These are phyloP conservation scores for Dione juno DNA, from an alignment of 2,888 invertebrate genomes.

Conservation along the genomic window DNA sequence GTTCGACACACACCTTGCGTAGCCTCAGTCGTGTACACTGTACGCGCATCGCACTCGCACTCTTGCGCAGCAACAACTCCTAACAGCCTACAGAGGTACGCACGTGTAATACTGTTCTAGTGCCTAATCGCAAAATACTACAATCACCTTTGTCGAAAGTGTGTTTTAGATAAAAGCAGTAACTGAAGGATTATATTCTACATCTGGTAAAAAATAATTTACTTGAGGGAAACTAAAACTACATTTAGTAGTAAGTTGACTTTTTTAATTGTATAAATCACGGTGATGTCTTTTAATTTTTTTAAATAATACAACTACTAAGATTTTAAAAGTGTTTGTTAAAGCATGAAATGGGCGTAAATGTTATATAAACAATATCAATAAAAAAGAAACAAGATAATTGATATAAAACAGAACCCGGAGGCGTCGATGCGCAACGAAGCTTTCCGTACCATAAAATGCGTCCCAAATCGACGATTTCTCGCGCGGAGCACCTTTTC, in stretches of 20 bases:
- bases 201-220: not conserved
- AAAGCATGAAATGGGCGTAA: not conserved
- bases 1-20: slow-evolving; percentile 62
- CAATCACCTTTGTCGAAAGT: slow-evolving; percentile 9
- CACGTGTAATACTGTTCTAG: slow-evolving; percentile 54
- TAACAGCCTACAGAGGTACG: slow-evolving; percentile 66
- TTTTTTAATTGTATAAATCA: not conserved
- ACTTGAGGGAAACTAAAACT: not conserved
- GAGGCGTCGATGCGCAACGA: slow-evolving; percentile 42
- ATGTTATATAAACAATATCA: not conserved
- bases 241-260: not conserved
- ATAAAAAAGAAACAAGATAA: slow-evolving; percentile 10
- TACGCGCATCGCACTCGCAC: slow-evolving; percentile 49
- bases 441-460: slow-evolving; percentile 63
- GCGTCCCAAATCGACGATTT: slow-evolving; percentile 75
- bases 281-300: not conserved
- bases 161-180: slow-evolving; percentile 2
- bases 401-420: slow-evolving; percentile 21
- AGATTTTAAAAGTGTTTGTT: slow-evolving; percentile 1
- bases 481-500: slow-evolving; percentile 74
- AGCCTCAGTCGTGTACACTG: slow-evolving; percentile 41
- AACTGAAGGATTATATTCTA: slow-evolving; percentile 2
- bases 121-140: slow-evolving; percentile 17
- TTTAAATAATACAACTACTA: not conserved
- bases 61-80: slow-evolving; percentile 49